Conservation (phyloP, 1,140 invertebrate species). For the Cydia amplana region DNA sequence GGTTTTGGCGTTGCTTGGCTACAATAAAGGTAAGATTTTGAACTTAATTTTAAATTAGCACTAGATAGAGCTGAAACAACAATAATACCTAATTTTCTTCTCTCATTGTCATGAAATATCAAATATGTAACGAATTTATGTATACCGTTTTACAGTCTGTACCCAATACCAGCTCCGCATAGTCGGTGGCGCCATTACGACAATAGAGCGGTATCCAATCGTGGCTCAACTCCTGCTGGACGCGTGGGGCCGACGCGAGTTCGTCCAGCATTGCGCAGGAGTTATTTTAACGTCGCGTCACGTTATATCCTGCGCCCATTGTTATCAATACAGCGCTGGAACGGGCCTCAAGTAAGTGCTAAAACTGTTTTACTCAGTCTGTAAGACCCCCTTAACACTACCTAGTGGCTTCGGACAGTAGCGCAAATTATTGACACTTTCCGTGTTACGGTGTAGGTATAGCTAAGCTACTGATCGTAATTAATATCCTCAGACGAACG, state of each 20-base stretch:
- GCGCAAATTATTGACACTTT: too few species aligned
- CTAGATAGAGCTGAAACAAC: too few species aligned
- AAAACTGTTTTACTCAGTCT: background rate
- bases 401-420: too few species aligned
- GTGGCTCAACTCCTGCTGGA: constrained; percentile 66
- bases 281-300: constrained; percentile 67
- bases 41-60: too few species aligned
- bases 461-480: too few species aligned
- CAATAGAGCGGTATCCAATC: constrained; percentile 63
- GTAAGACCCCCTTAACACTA: too few species aligned
- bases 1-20: background rate
- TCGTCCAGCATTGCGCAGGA: constrained; percentile 65
- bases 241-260: constrained; percentile 57
- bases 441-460: too few species aligned
- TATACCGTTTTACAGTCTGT: constrained; percentile 45
- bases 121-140: background rate
- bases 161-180: constrained; percentile 50
- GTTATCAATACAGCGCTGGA: constrained; percentile 61
- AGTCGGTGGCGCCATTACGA: constrained; percentile 59
- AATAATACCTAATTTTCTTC: too few species aligned
- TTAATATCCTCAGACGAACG: too few species aligned
- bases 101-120: too few species aligned
- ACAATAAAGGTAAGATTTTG: constrained; percentile 1
- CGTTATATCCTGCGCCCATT: constrained; percentile 66
- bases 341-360: constrained; percentile 61